These are phyloP conservation scores for Centruroides sculpturatus DNA, from an alignment of 1,140 invertebrate species.

Conservation along the genomic window DNA sequence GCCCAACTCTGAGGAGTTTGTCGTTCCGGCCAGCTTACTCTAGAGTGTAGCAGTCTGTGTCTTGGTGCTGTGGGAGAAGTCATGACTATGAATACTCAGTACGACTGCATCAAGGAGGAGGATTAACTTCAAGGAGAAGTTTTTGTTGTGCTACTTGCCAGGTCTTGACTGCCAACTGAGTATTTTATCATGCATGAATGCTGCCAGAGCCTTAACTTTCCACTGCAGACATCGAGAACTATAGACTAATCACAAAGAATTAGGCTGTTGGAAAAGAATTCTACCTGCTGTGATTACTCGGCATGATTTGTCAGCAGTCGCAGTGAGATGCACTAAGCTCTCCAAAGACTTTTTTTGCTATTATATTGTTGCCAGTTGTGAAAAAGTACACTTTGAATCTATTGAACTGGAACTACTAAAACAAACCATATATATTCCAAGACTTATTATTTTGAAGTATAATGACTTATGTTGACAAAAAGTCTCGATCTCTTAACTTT, in stretches of 20 bases:
- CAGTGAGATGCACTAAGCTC: conserved; percentile 12
- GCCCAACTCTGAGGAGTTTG: neutral
- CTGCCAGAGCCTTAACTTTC: neutral
- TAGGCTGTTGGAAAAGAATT: conserved; percentile 14
- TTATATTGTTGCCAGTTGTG: too few relatives aligned
- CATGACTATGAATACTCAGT: too few relatives aligned
- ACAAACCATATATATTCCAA: too few relatives aligned
- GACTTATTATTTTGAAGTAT: too few relatives aligned
- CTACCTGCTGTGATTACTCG: conserved; percentile 6
- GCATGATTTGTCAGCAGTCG: conserved; percentile 16
- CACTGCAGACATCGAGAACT: conserved; percentile 12
- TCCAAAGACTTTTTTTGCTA: conserved; percentile 6
- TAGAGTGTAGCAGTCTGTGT: too few relatives aligned
- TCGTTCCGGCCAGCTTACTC: too few relatives aligned
- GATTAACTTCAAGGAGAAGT: conserved; percentile 5
- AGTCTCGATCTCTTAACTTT: too few relatives aligned
- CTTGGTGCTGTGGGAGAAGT: too few relatives aligned
- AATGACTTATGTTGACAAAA: too few relatives aligned
- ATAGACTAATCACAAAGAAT: conserved; percentile 17
- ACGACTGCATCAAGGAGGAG: conserved; percentile 9
- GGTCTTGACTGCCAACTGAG: neutral
- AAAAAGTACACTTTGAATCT: too few relatives aligned
- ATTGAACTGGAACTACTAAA: too few relatives aligned
- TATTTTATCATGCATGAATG: conserved; percentile 12
- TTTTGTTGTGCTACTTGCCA: too few relatives aligned